These are phyloP conservation scores for Caenorhabditis sulstoni DNA, from an alignment of 2,888 invertebrate genomes.

Conservation along the genomic window DNA sequence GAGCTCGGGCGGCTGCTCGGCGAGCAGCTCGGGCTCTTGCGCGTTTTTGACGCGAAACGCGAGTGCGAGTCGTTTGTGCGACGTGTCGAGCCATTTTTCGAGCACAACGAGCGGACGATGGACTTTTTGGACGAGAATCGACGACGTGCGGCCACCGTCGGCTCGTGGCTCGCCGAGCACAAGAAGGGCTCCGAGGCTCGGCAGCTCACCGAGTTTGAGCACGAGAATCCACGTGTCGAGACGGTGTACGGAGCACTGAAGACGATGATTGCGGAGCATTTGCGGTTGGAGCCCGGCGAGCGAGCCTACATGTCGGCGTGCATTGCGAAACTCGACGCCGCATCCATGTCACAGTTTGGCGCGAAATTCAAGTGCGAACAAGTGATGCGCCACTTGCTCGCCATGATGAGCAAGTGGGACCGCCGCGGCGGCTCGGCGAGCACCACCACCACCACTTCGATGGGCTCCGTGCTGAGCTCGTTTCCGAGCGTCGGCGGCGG, in stretches of 20 bases:
- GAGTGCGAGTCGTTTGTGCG: no score
- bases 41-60: no score
- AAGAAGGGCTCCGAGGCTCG: neutral
- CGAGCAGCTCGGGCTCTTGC: no score
- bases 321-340: constrained; percentile 3
- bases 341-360: neutral
- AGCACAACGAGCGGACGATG: no score
- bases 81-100: no score
- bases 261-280: constrained; percentile 1
- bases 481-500: no score
- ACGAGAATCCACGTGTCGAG: constrained; percentile 16
- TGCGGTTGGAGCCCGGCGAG: constrained; percentile 9
- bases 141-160: constrained; percentile 4
- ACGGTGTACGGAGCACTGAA: neutral
- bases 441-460: no score
- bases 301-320: neutral
- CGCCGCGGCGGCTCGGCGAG: neutral
- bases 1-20: no score
- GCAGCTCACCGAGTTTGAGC: constrained; percentile 18
- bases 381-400: constrained; percentile 21
- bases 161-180: constrained; percentile 4
- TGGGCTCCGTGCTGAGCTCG: no score
- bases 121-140: no score
- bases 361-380: constrained; percentile 21
- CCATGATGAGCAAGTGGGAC: constrained; percentile 17